Evolutionary conservation across 2,113 vertebrate species (phyloP), one percentile per base, ranked within the genome.

Genomic region (Cyphomyrus plagiostoma): DNA sequence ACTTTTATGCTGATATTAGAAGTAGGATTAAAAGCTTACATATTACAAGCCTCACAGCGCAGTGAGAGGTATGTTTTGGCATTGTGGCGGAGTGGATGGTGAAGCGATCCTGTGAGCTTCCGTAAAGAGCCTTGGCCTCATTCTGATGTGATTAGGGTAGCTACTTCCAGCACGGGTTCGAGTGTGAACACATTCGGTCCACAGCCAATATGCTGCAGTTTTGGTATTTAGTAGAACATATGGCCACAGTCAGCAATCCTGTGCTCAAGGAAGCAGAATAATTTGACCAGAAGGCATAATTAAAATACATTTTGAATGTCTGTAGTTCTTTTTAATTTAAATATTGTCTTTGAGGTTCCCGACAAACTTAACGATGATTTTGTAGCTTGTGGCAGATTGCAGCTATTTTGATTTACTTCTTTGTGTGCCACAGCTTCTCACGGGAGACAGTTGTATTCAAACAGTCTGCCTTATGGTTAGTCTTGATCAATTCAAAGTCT

Each of bases 321-420:
- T 84, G 82, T 84, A 48, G 23, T 84, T 84, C 45, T 84, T 86
- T 86, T 86, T 50, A 49, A 86, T 45, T 52, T 30, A 86, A 86
- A 86, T 86, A 30, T 50, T 53, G 26, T 86, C 45, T 86, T 35
- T 42, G 21, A 85, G 82, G 46, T 48, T 48, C 42, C 82, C 23
- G 5, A 52, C 46, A 50, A 84, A 84, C 39, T n/a, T 48, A 48
- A n/a, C 23, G 15, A 39, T 82, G 82, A 84, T 46, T 48, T 45
- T 86, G n/a, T 35, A 52, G 49, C 21, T 30, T 86, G 49, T 86
- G 48, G 46, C 46, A 26, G 23, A 30, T 86, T 52, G 21, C 4
- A 86, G 49, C 11, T 17, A 52, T 13, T 88, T 58, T 88, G 86
- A 49, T 30, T 58, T 23, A 35, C 35, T 23, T 23, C 50, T 45